These are phyloP conservation scores for Mastomys natalensis DNA, from an alignment of 2,113 vertebrate genomes.

Conservation along the genomic window DNA sequence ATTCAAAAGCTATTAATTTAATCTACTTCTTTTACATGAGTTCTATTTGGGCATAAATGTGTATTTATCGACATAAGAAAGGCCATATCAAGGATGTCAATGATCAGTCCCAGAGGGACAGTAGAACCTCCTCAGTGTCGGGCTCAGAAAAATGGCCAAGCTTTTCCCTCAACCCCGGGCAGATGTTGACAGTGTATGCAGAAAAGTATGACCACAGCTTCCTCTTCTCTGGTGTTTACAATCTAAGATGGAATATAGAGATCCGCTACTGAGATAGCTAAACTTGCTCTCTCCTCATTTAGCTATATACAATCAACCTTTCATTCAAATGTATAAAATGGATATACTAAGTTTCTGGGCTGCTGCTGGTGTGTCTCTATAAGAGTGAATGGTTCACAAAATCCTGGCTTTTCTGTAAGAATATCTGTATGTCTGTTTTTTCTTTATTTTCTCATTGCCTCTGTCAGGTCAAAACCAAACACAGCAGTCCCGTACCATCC, in stretches of 20 bases:
- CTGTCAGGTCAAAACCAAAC: neutral
- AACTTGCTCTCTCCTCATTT: neutral
- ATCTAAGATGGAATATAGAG: neutral
- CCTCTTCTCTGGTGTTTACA: neutral
- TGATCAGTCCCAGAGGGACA: neutral
- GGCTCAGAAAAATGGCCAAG: neutral
- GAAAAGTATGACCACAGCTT: neutral
- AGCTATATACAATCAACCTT: neutral
- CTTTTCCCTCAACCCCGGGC: neutral
- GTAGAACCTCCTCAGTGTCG: neutral
- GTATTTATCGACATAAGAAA: neutral
- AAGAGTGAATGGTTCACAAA: neutral
- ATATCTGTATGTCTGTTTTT: neutral
- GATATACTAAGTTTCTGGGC: neutral
- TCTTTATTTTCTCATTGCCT: neutral
- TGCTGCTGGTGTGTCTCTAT: neutral
- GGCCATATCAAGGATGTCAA: neutral
- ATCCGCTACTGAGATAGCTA: neutral
- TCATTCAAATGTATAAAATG: neutral
- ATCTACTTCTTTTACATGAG: slow-evolving; percentile 80
- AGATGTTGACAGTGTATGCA: neutral
- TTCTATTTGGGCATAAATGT: slow-evolving; percentile 48
- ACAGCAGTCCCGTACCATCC: slow-evolving; percentile 78
- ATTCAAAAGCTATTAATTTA: slow-evolving; percentile 86
- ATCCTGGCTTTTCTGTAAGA: neutral